A percentile compares a stretch with the other conserved stretches of the same genome.
These are phyloP conservation scores for Chelonus formosanus DNA, from an alignment of 2,888 invertebrate genomes.

Conservation along the genomic window DNA sequence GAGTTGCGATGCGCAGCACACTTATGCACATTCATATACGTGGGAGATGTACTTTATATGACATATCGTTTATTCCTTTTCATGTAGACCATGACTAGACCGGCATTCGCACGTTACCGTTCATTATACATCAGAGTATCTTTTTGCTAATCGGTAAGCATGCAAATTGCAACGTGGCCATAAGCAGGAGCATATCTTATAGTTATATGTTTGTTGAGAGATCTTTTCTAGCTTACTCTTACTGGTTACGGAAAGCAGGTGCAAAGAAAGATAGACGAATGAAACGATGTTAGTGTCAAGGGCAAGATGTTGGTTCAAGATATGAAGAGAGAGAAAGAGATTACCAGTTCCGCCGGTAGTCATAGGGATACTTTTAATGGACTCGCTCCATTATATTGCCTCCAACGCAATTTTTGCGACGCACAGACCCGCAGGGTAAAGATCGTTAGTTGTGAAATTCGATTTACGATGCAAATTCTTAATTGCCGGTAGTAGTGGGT, in stretches of 20 bases:
- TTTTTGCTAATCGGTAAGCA: constrained; percentile 42
- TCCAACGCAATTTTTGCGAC: constrained; percentile 29
- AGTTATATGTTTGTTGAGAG: not conserved
- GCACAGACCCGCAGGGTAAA: constrained; percentile 22
- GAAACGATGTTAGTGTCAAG: constrained; percentile 14
- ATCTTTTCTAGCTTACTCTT: not conserved
- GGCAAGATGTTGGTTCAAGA: constrained; percentile 5
- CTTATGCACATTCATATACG: too few species aligned
- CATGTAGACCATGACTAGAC: not conserved
- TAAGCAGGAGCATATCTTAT: constrained; percentile 1
- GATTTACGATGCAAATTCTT: constrained; percentile 38
- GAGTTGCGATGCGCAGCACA: too few species aligned
- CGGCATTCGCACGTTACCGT: constrained; percentile 25
- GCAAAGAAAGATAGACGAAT: constrained; percentile 8
- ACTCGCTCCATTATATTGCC: constrained; percentile 35
- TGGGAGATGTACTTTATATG: too few species aligned
- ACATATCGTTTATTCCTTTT: too few species aligned
- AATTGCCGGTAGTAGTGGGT: constrained; percentile 28
- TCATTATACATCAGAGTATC: constrained; percentile 39
- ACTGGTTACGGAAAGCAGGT: not conserved
- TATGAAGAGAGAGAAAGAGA: constrained; percentile 25
- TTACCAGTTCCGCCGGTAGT: constrained; percentile 32
- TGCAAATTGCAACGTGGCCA: not conserved
- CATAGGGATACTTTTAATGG: constrained; percentile 38
- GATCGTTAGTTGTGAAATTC: constrained; percentile 34